Conservation (phyloP, 2,888 invertebrate genomes). For the Palloptera scutellata region DNA sequence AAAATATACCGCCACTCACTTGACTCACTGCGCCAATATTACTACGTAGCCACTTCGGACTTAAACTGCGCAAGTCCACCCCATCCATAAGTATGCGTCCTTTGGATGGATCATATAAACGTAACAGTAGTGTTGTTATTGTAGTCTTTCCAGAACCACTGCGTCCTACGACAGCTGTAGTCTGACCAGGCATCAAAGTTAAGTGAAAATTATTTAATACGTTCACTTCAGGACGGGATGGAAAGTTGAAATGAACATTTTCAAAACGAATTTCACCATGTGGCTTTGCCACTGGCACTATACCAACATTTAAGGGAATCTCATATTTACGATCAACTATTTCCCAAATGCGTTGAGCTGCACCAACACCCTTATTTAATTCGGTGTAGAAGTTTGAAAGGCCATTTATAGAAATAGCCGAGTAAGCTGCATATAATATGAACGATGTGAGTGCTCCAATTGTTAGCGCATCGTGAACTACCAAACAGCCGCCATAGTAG, state of each 20-base stretch:
- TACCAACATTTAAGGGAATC: constrained; percentile 73
- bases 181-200: constrained; percentile 72
- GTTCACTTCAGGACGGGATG: constrained; percentile 68
- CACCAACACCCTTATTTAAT: constrained; percentile 91
- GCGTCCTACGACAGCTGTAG: constrained; percentile 84
- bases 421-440: constrained; percentile 92
- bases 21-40: constrained; percentile 91
- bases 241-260: constrained; percentile 78
- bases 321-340: constrained; percentile 81
- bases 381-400: constrained; percentile 94
- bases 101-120: constrained; percentile 83
- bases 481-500: constrained; percentile 91
- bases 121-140: constrained; percentile 79
- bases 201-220: constrained; percentile 75
- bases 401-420: constrained; percentile 88
- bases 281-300: constrained; percentile 54
- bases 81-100: constrained; percentile 82
- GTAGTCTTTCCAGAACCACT: constrained; percentile 97
- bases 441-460: constrained; percentile 94
- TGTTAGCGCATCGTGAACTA: constrained; percentile 77
- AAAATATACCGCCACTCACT: constrained; percentile 45
- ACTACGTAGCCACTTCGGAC: constrained; percentile 84
- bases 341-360: constrained; percentile 88
- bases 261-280: constrained; percentile 76
- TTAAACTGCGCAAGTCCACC: constrained; percentile 75